phyloP scores from a whole-genome alignment of 2,797 vertebrate genomes.

The Chrysocyon brachyurus region DNA sequence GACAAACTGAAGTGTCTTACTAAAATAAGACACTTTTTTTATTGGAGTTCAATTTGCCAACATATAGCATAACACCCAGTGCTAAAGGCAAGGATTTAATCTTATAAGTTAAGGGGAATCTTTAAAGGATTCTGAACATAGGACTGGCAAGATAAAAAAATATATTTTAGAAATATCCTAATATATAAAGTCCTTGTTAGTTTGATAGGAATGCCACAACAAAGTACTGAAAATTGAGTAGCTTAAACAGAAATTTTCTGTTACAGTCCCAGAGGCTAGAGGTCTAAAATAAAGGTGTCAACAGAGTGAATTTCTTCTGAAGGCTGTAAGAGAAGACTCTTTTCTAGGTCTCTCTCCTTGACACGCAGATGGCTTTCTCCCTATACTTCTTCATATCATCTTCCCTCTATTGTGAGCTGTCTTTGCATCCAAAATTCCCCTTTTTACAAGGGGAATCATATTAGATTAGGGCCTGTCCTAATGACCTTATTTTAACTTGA shows the following conservation, averaged over 20 bases:
- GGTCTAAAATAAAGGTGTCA: neutral
- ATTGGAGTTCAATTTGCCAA: too few species aligned
- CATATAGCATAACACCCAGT: too few species aligned
- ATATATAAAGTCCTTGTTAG: neutral
- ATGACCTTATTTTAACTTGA: slow-evolving; percentile 18
- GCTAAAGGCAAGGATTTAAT: neutral
- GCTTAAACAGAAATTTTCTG: slow-evolving; percentile 22
- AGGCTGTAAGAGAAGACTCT: neutral
- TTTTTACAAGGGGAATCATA: neutral
- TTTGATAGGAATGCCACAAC: neutral
- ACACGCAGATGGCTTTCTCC: neutral
- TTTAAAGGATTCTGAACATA: slow-evolving; percentile 33
- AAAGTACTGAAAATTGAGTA: neutral
- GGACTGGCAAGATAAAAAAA: neutral
- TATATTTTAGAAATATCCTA: slow-evolving; percentile 4
- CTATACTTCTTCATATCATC: neutral
- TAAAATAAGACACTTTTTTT: neutral
- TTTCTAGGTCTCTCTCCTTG: neutral
- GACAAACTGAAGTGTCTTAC: neutral
- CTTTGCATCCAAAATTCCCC: neutral
- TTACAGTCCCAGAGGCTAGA: neutral
- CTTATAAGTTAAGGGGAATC: neutral
- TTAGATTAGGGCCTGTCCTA: neutral
- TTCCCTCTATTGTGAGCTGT: neutral
- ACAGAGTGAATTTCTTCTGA: neutral